Evolutionary conservation across 2,797 vertebrate genomes (phyloP).

Genomic region (Characodon lateralis): DNA sequence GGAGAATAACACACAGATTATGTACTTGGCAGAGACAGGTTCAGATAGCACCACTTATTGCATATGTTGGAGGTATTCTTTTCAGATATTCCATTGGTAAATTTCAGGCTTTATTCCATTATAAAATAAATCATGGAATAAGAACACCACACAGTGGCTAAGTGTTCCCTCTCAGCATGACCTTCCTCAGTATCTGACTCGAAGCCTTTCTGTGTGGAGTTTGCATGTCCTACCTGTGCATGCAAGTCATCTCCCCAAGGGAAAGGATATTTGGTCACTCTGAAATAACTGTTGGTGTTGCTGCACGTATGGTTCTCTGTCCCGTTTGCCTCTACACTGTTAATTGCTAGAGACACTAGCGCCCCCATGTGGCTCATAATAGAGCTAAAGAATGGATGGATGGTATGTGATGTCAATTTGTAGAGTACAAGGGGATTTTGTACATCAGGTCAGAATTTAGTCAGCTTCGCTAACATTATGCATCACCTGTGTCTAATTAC

Average conservation of each 20-base stretch:
- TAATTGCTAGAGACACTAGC: not conserved
- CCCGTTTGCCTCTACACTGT: not conserved
- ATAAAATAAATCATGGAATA: not conserved
- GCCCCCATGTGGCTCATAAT: not conserved
- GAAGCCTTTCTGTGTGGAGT: not conserved
- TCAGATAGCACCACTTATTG: not conserved
- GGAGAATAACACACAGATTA: slow-evolving; percentile 50
- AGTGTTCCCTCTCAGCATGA: not conserved
- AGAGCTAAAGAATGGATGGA: not conserved
- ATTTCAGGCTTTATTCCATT: not conserved
- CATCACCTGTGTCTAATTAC: slow-evolving; percentile 1
- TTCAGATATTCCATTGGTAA: not conserved
- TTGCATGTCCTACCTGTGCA: not conserved
- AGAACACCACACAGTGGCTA: not conserved
- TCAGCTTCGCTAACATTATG: not conserved
- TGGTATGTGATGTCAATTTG: not conserved
- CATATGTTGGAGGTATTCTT: not conserved
- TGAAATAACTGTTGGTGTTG: not conserved
- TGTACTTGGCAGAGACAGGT: not conserved
- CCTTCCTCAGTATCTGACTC: not conserved
- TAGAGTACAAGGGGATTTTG: no score
- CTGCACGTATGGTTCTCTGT: not conserved
- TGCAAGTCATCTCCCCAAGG: not conserved
- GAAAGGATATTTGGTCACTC: not conserved
- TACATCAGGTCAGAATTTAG: not conserved